Evolutionary conservation across 1,140 invertebrate species (phyloP).

Genomic region (Drosophila azteca): DNA sequence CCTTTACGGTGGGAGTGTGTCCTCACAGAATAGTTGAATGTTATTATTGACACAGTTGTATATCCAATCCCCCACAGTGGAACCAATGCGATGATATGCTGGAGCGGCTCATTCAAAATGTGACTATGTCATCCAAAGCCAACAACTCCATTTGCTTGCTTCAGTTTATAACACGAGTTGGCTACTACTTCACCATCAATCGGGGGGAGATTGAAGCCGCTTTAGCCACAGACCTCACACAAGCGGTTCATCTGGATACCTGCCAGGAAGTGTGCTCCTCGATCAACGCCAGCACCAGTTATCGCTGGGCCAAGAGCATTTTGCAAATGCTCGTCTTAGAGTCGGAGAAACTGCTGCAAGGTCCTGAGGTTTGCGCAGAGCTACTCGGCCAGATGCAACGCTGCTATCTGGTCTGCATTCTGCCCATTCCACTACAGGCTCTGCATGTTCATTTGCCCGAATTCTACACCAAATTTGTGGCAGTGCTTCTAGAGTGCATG

Average conservation of each 20-base stretch:
- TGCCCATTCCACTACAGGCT: constrained; percentile 57
- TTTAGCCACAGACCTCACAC: constrained; percentile 37
- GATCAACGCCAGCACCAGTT: constrained; percentile 54
- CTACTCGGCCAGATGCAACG: constrained; percentile 45
- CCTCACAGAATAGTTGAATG: background rate
- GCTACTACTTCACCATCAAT: constrained; percentile 65
- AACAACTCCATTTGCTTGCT: constrained; percentile 51
- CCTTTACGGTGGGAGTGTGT: constrained; percentile 29
- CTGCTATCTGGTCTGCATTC: constrained; percentile 63
- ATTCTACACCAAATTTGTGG: constrained; percentile 61
- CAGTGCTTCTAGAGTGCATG: constrained; percentile 50
- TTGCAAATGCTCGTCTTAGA: constrained; percentile 65
- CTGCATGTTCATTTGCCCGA: constrained; percentile 47
- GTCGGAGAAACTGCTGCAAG: constrained; percentile 60
- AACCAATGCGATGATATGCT: constrained; percentile 72
- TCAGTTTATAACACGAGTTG: constrained; percentile 52
- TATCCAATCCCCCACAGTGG: constrained; percentile 34
- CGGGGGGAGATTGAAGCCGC: constrained; percentile 31
- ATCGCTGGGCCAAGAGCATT: constrained; percentile 65
- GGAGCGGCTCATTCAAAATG: constrained; percentile 60
- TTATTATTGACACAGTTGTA: background rate
- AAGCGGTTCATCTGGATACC: constrained; percentile 14
- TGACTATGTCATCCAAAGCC: constrained; percentile 39
- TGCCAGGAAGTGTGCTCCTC: constrained; percentile 43
- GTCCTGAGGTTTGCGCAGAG: constrained; percentile 18